These are phyloP conservation scores for Actenoides lindsayi DNA, from an alignment of 2,113 vertebrate genomes.

Conservation along the genomic window DNA sequence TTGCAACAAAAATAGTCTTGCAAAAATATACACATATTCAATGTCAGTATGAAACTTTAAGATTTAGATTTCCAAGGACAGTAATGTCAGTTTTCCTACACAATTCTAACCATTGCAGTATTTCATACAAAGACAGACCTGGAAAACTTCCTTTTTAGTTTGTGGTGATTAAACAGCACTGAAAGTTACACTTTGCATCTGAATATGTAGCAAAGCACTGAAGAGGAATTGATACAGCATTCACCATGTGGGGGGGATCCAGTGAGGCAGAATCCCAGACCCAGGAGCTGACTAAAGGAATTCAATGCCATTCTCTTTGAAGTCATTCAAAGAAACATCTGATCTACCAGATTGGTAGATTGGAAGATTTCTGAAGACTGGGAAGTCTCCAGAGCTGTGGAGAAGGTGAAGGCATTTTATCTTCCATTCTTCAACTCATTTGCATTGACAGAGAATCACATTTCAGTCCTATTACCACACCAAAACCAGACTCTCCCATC, in stretches of 20 bases:
- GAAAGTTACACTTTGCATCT: not conserved
- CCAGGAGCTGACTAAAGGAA: not conserved
- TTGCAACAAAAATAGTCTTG: not conserved
- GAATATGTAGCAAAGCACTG: not conserved
- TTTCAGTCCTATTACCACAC: not conserved
- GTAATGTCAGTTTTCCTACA: not conserved
- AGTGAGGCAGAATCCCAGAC: not conserved
- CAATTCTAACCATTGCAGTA: not conserved
- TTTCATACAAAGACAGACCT: not conserved
- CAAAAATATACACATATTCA: not conserved
- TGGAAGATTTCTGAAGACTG: not conserved
- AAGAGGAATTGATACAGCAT: not conserved
- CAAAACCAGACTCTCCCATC: not conserved
- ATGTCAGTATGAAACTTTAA: not conserved
- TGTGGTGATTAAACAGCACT: not conserved
- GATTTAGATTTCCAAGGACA: not conserved
- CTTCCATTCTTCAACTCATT: not conserved
- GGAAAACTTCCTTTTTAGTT: not conserved
- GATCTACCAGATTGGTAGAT: not conserved
- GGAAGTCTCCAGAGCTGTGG: not conserved
- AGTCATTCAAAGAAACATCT: not conserved
- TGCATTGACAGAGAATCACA: not conserved
- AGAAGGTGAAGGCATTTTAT: not conserved
- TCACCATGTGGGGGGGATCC: not conserved
- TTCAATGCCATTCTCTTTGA: not conserved